phyloP scores from a whole-genome alignment of 2,797 vertebrate genomes.

The Rousettus madagascariensis region DNA sequence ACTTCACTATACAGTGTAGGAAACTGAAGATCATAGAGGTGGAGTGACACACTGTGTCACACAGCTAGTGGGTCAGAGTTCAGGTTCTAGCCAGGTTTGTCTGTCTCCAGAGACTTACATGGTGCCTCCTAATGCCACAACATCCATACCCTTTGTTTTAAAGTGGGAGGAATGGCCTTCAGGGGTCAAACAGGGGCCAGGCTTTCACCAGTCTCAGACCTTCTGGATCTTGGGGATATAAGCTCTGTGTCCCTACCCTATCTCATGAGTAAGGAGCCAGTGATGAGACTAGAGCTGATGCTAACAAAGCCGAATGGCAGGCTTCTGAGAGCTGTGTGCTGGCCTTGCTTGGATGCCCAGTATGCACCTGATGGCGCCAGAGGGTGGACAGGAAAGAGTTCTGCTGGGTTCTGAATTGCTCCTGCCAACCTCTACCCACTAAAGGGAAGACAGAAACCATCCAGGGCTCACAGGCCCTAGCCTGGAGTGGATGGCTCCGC shows the following conservation, averaged over 20 bases:
- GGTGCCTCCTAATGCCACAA: not conserved
- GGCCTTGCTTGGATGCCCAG: not conserved
- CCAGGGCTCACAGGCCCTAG: not conserved
- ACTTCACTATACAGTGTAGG: not conserved
- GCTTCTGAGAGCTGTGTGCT: not conserved
- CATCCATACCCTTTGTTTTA: not conserved
- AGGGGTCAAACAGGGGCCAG: not conserved
- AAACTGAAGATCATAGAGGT: not conserved
- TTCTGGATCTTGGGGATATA: not conserved
- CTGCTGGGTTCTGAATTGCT: not conserved
- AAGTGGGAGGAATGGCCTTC: not conserved
- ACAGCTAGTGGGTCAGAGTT: not conserved
- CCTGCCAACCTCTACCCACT: not conserved
- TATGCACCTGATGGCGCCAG: rapidly evolving
- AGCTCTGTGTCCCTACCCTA: not conserved
- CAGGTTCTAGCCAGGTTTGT: not conserved
- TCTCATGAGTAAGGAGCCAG: not conserved
- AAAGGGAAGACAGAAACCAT: not conserved
- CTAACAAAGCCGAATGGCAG: not conserved
- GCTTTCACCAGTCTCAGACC: not conserved
- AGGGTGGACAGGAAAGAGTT: not conserved
- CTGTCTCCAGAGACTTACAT: not conserved
- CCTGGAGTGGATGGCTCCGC: not conserved
- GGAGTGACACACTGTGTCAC: not conserved
- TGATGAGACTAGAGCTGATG: not conserved